A percentile compares a stretch with the other conserved stretches of the same genome.
Conservation (phyloP, 2,113 vertebrate species). For the Zosterops lateralis region DNA sequence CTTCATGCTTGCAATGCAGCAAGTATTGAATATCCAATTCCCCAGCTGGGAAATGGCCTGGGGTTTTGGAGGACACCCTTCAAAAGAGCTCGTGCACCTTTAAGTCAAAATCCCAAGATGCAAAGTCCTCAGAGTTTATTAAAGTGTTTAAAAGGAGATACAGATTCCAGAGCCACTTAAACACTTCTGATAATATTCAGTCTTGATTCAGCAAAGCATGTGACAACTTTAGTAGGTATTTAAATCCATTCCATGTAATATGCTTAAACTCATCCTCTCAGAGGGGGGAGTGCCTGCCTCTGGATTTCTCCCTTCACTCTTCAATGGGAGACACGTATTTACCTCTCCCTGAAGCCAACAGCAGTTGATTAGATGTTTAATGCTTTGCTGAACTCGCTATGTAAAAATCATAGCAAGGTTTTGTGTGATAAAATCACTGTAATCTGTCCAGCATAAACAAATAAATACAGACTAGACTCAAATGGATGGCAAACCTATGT, state of each 20-base stretch:
- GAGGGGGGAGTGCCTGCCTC: background rate
- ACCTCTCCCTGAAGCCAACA: background rate
- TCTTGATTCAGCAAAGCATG: background rate
- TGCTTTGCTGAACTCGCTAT: background rate
- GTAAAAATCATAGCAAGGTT: background rate
- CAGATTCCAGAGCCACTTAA: background rate
- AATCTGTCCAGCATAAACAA: background rate
- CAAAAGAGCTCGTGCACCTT: background rate
- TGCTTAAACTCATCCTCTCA: background rate
- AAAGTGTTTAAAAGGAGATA: background rate
- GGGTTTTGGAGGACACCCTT: background rate
- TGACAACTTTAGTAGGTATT: background rate
- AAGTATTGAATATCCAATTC: background rate
- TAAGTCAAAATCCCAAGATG: background rate
- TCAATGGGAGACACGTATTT: background rate
- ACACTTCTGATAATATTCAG: background rate
- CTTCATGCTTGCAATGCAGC: fast-evolving
- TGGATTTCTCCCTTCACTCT: background rate
- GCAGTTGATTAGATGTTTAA: background rate
- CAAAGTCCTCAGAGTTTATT: background rate
- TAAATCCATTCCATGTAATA: background rate
- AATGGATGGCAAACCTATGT: background rate
- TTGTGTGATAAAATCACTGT: background rate
- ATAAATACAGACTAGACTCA: background rate
- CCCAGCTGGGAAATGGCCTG: background rate